Evolutionary conservation across 2,797 vertebrate species (phyloP).

Genomic region (Liasis olivaceus): DNA sequence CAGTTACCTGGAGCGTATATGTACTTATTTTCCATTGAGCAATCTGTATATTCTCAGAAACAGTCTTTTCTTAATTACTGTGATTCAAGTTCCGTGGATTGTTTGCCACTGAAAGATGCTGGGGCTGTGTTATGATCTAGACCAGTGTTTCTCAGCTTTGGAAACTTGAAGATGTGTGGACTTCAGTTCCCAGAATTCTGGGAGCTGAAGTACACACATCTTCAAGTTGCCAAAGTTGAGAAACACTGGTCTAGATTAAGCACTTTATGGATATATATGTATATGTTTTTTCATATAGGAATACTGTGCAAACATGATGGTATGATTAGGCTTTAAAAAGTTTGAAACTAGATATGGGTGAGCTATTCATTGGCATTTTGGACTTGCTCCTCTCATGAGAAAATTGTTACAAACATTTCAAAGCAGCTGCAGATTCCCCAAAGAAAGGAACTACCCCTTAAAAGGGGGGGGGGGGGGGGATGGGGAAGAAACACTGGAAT

Average conservation of each 20-base stretch:
- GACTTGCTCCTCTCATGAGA: not conserved
- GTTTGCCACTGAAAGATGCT: not conserved
- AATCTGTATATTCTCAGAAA: not conserved
- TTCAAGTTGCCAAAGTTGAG: no score
- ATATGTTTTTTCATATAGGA: not conserved
- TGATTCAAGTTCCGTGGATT: not conserved
- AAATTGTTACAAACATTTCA: slow-evolving; percentile 36
- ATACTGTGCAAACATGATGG: not conserved
- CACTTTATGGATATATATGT: not conserved
- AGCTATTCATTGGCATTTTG: slow-evolving; percentile 42
- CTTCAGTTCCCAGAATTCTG: no score
- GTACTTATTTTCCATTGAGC: not conserved
- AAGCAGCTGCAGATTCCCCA: slow-evolving; percentile 26
- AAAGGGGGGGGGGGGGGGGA: not conserved
- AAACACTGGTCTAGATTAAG: not conserved
- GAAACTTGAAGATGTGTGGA: no score
- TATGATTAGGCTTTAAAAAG: slow-evolving; percentile 1
- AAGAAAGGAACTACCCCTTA: no score
- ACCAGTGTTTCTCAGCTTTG: no score
- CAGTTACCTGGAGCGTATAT: not conserved
- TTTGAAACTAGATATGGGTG: slow-evolving; percentile 39
- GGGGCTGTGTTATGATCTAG: not conserved
- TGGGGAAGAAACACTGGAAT: slow-evolving; percentile 58
- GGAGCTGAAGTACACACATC: no score
- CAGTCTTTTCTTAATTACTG: not conserved